Percentiles rank a stretch among this genome's conserved stretches.
Evolutionary conservation across 2,797 vertebrate species (phyloP).

Genomic region (Crenuchus spilurus): DNA sequence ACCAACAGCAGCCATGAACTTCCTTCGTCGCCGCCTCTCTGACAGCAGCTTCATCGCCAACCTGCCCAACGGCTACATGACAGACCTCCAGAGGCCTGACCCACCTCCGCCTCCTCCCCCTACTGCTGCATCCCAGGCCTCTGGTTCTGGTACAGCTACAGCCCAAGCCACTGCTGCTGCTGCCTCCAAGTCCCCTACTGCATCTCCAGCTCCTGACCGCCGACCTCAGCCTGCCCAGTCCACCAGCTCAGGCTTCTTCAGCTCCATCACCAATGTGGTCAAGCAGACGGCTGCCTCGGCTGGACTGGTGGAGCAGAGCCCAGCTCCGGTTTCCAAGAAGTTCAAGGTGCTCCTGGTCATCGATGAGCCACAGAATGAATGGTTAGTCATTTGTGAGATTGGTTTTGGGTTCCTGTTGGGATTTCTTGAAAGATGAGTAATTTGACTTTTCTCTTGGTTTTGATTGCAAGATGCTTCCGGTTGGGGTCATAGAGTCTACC

Average conservation of each 20-base stretch:
- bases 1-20: conserved; percentile 85
- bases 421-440: no score
- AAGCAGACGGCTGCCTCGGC: conserved; percentile 95
- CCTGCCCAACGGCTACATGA: conserved; percentile 98
- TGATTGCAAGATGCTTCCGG: background rate
- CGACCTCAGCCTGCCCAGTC: conserved; percentile 74
- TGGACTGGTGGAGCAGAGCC: conserved; percentile 87
- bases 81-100: conserved; percentile 94
- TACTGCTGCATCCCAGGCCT: conserved; percentile 65
- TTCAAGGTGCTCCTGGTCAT: conserved; percentile 94
- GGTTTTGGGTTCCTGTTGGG: background rate
- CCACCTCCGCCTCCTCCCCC: conserved; percentile 85
- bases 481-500: no score
- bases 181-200: conserved; percentile 76
- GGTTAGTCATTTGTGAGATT: conserved; percentile 78
- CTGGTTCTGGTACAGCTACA: conserved; percentile 69
- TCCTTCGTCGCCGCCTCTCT: conserved; percentile 94
- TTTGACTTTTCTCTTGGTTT: background rate
- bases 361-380: conserved; percentile 92
- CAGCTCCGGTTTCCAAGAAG: conserved; percentile 80
- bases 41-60: conserved; percentile 99
- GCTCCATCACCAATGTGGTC: conserved; percentile 93
- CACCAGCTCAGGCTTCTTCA: conserved; percentile 88
- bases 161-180: conserved; percentile 65
- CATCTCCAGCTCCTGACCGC: conserved; percentile 86